Evolutionary conservation across 2,113 vertebrate genomes (phyloP).

Genomic region (Macheiramphus alcinus): DNA sequence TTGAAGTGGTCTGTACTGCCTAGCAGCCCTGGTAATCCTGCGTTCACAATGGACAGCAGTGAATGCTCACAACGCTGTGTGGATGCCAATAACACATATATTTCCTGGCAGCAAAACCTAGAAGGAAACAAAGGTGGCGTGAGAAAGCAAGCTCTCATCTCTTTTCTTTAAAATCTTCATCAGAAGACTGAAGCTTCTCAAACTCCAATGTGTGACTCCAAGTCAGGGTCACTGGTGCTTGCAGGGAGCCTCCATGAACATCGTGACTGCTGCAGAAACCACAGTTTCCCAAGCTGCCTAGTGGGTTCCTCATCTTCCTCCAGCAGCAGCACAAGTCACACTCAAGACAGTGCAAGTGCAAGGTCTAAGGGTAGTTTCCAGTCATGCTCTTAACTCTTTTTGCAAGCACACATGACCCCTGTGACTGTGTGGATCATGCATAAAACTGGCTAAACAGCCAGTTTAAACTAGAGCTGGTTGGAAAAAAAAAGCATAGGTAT

Average conservation of each 20-base stretch:
- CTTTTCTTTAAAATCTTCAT: not conserved
- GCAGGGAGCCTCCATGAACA: not conserved
- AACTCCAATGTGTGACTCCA: not conserved
- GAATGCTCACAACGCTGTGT: not conserved
- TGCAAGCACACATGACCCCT: rapidly evolving
- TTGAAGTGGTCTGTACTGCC: not conserved
- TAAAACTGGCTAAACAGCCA: not conserved
- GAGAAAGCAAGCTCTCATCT: not conserved
- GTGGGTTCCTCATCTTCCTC: not conserved
- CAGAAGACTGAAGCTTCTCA: not conserved
- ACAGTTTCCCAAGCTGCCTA: not conserved
- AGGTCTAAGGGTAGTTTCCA: not conserved
- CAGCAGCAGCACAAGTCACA: not conserved
- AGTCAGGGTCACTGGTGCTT: not conserved
- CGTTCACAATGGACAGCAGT: not conserved
- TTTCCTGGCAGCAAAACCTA: not conserved
- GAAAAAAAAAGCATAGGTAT: not conserved
- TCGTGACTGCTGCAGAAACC: not conserved
- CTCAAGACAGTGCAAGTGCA: rapidly evolving
- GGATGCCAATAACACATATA: not conserved
- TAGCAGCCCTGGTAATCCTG: not conserved
- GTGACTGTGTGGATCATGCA: not conserved
- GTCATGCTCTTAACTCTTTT: not conserved
- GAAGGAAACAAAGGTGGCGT: not conserved
- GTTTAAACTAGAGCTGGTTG: not conserved